Evolutionary conservation across 2,888 invertebrate species (phyloP), one percentile per base, ranked within the genome.

Genomic region (Gymnosoma rotundatum): DNA sequence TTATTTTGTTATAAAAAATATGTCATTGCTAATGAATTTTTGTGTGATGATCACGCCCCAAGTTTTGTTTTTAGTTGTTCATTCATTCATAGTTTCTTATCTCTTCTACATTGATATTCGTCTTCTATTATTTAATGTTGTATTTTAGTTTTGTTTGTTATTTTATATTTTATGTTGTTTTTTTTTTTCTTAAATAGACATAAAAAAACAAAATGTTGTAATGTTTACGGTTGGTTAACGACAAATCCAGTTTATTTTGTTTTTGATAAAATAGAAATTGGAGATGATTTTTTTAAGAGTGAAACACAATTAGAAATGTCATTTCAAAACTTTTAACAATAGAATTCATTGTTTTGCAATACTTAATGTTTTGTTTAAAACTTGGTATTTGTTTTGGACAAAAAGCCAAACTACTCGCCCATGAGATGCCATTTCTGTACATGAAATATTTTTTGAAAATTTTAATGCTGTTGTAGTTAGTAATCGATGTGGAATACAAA

Each of bases 1-100:
- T 1, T 45, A 42, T 16, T 45, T 54, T 4, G 63, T 42, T 64
- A 72, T 61, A 45, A 74, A 48, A n/a, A 48, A 56, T 54, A 42
- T 70, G 73, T 61, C 73, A 78, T 70, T 74, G 80, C 63, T 64
- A 72, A 56, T 54, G 70, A 58, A 32, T 32, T 52, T 66, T 54
- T 79, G 61, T 76, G 69, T 83, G 66, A 84, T 78, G 84, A 84
- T 84, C 84, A 84, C 84, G 81, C 84, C 84, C 83, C 81, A 84
- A 78, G 64, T 78, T 81, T 63, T 63, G 66, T 81, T 78, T 79
- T 60, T 78, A 58, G 81, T 78, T 74, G 60, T 60, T 70, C 32
- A 60, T 64, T 72, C 38, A 54, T 32, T 70, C 38, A 79, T 79
- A 66, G 12, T 32, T 50, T 52, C 45, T 21, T 42, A 79, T 84